phyloP scores from a whole-genome alignment of 2,888 invertebrate species.

The Zhuqinia jingwanae region DNA sequence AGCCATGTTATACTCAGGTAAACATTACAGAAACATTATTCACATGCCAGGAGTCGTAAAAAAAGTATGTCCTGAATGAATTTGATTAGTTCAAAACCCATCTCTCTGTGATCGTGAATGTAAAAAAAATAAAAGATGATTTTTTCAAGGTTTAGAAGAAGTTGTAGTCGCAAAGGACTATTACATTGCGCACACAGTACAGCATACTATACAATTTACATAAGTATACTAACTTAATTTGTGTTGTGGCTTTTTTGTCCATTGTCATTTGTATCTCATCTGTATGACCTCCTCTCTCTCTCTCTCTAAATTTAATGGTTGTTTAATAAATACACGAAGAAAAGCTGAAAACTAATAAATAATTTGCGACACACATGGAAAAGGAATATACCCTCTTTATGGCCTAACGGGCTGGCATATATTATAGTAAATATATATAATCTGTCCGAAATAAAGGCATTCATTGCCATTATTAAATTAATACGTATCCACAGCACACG shows the following conservation, averaged over 20 bases:
- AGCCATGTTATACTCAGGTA: conserved; percentile 40
- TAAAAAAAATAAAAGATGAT: conserved; percentile 59
- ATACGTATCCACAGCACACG: background rate
- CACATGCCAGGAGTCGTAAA: conserved; percentile 37
- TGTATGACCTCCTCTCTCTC: background rate
- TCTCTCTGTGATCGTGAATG: conserved; percentile 59
- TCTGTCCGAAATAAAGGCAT: background rate
- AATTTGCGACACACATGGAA: conserved; percentile 13
- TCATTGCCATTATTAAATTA: conserved; percentile 17
- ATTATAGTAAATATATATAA: background rate
- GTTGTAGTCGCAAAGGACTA: background rate
- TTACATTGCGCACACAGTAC: background rate
- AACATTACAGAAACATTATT: conserved; percentile 26
- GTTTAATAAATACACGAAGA: conserved; percentile 19
- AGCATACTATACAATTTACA: background rate
- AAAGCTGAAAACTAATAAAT: conserved; percentile 17
- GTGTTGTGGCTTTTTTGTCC: background rate
- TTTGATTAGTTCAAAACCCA: conserved; percentile 58
- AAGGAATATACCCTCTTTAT: background rate
- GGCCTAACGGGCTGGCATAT: background rate
- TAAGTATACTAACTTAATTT: background rate
- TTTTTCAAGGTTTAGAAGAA: conserved; percentile 56
- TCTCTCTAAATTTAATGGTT: conserved; percentile 25
- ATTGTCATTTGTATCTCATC: background rate
- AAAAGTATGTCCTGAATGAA: conserved; percentile 55